Evolutionary conservation across 2,888 invertebrate species (phyloP), one percentile per base, ranked within the genome.

Genomic region (Agrenia bidenticulata): DNA sequence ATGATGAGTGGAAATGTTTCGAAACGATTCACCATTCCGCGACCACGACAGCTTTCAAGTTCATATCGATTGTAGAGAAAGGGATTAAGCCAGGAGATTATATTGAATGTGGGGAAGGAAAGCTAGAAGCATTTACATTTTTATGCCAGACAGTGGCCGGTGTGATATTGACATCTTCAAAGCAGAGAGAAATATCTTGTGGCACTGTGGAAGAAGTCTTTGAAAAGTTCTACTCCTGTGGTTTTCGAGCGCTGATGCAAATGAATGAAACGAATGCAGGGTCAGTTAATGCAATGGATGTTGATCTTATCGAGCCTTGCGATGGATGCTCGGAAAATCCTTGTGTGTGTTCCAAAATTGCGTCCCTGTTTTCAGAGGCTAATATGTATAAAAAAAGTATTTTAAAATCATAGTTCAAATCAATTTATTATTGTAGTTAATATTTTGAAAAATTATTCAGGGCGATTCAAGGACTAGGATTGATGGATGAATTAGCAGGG

Each of bases 401-500:
- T n/a, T n/a, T n/a, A n/a, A n/a, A n/a, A n/a, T n/a, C n/a, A n/a
- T 39, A 39, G 39, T 15, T 39, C 39, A 15, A 39, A 11, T 39
- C n/a, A n/a, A 39, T 39, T 24, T 58, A 17, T 32, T 37, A 1
- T 23, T 17, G 21, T 55, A 63, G 41, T 24, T 50, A 19, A 55
- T 17, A 37, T 53, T 66, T 53, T 49, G 23, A 37, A 32, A 58
- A 27, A 49, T 58, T 57, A 60, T 39, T 15, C 32, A 69, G 69
- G 56, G 67, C 70, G 0, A 32, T 69, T 15, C 70, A 70, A 51
- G 63, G 61, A 39, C 39, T 75, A 13, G 70, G 69, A 0, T 51
- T 73, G 23, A 71, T 74, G 56, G 94, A 94, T 79, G 85, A 91
- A 75, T 81, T 95, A 39, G 88, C 92, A 1, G 93, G 93, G 0